These are phyloP conservation scores for Larimichthys polyactis DNA, from an alignment of 2,113 vertebrate species.

Conservation along the genomic window DNA sequence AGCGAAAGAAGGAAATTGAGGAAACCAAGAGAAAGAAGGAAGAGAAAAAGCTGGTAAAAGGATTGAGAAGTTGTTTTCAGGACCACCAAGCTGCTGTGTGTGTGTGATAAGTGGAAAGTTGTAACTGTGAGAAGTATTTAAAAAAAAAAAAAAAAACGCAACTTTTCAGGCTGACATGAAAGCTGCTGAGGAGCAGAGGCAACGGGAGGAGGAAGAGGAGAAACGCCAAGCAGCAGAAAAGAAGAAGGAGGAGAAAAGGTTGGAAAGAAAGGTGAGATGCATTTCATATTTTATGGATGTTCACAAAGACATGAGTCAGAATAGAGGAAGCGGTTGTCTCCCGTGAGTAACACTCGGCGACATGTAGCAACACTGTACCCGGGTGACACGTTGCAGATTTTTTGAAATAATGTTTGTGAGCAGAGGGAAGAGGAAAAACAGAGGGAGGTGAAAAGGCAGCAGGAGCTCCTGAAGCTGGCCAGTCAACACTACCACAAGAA, in stretches of 20 bases:
- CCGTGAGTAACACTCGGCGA: neutral
- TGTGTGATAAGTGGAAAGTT: neutral
- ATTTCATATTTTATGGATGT: constrained; percentile 26
- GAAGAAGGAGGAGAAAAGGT: constrained; percentile 87
- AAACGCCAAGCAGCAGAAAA: constrained; percentile 83
- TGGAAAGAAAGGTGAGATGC: constrained; percentile 86
- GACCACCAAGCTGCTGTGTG: neutral
- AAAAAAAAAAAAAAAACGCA: neutral
- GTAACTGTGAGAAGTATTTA: neutral
- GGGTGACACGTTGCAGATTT: neutral
- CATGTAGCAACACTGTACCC: neutral
- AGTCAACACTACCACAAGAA: constrained; percentile 84
- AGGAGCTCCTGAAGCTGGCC: constrained; percentile 84
- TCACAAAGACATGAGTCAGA: constrained; percentile 8
- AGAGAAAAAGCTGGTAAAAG: constrained; percentile 85
- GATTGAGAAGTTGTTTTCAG: neutral
- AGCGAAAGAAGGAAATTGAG: constrained; percentile 87
- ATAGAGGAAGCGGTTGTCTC: neutral
- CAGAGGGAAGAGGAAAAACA: constrained; percentile 92
- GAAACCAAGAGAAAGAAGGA: constrained; percentile 87
- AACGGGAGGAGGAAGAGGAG: constrained; percentile 87
- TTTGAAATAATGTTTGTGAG: constrained; percentile 11
- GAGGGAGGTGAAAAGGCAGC: constrained; percentile 82
- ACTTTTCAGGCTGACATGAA: constrained; percentile 87
- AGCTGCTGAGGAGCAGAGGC: constrained; percentile 87